Conservation (phyloP, 2,797 vertebrate genomes). For the Neosalanx taihuensis region DNA sequence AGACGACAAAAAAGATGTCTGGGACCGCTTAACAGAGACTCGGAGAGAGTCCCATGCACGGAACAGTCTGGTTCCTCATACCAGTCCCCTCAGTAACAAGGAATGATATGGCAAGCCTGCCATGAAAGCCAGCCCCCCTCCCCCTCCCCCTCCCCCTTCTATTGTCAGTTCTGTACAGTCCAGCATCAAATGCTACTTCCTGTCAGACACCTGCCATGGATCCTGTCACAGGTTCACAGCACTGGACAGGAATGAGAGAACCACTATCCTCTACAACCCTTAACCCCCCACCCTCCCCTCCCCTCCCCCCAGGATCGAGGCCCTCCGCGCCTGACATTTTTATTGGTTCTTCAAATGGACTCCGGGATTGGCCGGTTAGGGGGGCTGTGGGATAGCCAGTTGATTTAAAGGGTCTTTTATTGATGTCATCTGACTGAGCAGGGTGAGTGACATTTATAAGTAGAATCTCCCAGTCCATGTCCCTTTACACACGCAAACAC, state of each 20-base stretch:
- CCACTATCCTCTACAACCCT: neutral
- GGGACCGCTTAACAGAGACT: no score
- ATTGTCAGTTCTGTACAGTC: no score
- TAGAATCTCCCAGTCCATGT: constrained; percentile 39
- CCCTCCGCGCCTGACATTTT: constrained; percentile 38
- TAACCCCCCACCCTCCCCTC: no score
- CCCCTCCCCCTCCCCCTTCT: no score
- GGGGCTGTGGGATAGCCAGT: constrained; percentile 1
- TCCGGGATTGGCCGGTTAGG: constrained; percentile 28
- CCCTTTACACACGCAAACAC: neutral
- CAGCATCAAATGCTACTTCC: no score
- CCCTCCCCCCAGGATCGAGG: neutral
- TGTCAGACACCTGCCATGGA: no score
- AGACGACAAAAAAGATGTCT: no score
- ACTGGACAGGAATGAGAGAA: neutral
- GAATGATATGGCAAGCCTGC: no score
- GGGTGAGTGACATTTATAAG: constrained; percentile 62
- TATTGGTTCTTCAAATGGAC: constrained; percentile 48
- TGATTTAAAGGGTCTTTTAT: constrained; percentile 58
- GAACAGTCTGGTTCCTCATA: no score
- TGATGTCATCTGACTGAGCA: constrained; percentile 49
- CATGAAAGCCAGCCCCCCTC: no score
- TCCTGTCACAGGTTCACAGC: neutral
- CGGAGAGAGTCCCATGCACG: no score
- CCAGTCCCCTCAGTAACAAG: no score